Conservation (phyloP, 2,113 vertebrate genomes). For the Cyprinodon tularosa region DNA sequence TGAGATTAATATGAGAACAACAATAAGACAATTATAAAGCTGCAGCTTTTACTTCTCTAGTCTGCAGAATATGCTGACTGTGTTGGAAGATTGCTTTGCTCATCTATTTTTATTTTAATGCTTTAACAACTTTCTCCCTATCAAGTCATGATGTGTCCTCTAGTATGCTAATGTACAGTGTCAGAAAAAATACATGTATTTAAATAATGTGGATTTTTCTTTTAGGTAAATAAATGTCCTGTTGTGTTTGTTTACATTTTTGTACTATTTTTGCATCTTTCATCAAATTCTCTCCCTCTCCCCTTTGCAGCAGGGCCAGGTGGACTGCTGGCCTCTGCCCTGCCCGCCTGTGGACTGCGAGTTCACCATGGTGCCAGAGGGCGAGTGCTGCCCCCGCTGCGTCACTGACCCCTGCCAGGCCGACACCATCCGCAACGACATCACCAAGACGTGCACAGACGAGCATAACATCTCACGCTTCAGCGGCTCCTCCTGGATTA, state of each 20-base stretch:
- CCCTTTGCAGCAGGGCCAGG: constrained; percentile 88
- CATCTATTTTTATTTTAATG: constrained; percentile 67
- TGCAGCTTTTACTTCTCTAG: constrained; percentile 50
- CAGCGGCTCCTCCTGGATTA: constrained; percentile 97
- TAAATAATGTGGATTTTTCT: constrained; percentile 29
- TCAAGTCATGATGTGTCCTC: constrained; percentile 37
- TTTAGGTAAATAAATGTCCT: constrained; percentile 17
- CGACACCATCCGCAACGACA: constrained; percentile 91
- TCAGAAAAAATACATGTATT: constrained; percentile 57
- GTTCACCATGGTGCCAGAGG: constrained; percentile 91
- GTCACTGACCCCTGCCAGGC: constrained; percentile 95
- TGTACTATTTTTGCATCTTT: constrained; percentile 11
- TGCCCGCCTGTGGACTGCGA: constrained; percentile 92
- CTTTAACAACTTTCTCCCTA: constrained; percentile 45
- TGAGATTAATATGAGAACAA: constrained; percentile 64
- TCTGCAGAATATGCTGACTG: constrained; percentile 57
- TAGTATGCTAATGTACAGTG: constrained; percentile 50
- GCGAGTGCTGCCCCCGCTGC: constrained; percentile 93
- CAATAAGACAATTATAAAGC: constrained; percentile 62
- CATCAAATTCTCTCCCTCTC: not conserved
- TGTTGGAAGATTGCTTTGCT: constrained; percentile 52
- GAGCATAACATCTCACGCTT: constrained; percentile 92
- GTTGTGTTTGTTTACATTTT: not conserved
- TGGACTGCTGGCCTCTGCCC: constrained; percentile 96
- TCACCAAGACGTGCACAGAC: constrained; percentile 95